Evolutionary conservation across 2,113 vertebrate species (phyloP).

Genomic region (Peromyscus maniculatus): DNA sequence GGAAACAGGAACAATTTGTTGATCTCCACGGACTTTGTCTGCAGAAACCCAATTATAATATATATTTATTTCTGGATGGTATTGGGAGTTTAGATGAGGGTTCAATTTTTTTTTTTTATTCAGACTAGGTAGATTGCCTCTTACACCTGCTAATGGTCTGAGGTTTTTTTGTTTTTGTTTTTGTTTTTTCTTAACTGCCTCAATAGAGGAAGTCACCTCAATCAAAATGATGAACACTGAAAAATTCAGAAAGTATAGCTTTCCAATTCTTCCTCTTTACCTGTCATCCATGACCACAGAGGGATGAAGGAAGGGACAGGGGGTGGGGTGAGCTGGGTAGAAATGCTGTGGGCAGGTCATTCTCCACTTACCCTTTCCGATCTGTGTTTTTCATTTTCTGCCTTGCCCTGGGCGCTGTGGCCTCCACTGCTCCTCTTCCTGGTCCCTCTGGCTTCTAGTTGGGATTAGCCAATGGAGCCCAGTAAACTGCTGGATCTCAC

Average conservation of each 20-base stretch:
- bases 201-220: neutral
- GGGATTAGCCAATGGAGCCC: neutral
- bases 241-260: neutral
- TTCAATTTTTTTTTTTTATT: neutral
- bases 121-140: neutral
- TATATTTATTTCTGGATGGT: neutral
- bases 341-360: neutral
- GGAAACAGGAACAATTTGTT: slow-evolving; percentile 3
- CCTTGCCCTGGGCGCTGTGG: neutral
- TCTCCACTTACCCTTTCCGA: neutral
- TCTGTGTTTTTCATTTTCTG: neutral
- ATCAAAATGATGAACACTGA: neutral
- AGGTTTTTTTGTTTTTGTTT: neutral
- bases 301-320: neutral
- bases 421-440: neutral
- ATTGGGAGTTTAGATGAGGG: neutral
- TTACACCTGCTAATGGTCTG: neutral
- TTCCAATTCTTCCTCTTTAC: neutral
- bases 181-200: neutral
- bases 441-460: neutral
- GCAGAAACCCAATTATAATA: neutral
- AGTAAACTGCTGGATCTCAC: too few relatives aligned
- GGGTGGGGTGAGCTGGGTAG: neutral
- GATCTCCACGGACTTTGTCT: neutral
- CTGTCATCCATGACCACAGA: neutral